Conservation (phyloP, 2,797 vertebrate genomes). For the Eurystomus glaucurus region DNA sequence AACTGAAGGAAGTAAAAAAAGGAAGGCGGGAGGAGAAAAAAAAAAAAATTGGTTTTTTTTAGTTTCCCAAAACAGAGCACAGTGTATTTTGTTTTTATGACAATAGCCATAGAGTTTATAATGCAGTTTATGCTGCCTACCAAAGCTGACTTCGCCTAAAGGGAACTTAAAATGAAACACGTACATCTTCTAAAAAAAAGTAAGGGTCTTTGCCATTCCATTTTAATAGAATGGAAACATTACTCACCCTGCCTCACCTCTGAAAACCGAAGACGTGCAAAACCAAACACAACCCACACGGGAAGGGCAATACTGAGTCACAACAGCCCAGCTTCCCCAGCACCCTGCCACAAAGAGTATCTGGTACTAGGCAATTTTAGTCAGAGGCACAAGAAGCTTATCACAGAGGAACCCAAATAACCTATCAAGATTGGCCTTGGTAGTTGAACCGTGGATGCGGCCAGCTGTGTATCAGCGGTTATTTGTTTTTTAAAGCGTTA, state of each 20-base stretch:
- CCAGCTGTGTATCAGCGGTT: not conserved
- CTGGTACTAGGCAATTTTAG: not conserved
- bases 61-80: not conserved
- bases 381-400: not conserved
- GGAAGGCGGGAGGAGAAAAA: not conserved
- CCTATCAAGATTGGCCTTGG: not conserved
- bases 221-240: conserved; percentile 53
- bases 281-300: conserved; percentile 50
- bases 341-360: not conserved
- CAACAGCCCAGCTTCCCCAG: not conserved
- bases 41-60: not conserved
- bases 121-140: not conserved
- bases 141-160: conserved; percentile 25
- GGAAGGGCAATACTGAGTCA: conserved; percentile 70
- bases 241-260: conserved; percentile 58
- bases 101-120: not conserved
- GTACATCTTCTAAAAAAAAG: not conserved
- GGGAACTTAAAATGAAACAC: conserved; percentile 35
- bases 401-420: not conserved
- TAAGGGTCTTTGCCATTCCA: not conserved
- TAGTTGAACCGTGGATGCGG: not conserved
- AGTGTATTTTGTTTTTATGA: not conserved
- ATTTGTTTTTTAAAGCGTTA: not conserved
- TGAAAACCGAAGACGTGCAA: conserved; percentile 35
- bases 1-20: conserved; percentile 84